These are phyloP conservation scores for Oxystoma pomonae DNA, from an alignment of 2,888 invertebrate species.

Conservation along the genomic window DNA sequence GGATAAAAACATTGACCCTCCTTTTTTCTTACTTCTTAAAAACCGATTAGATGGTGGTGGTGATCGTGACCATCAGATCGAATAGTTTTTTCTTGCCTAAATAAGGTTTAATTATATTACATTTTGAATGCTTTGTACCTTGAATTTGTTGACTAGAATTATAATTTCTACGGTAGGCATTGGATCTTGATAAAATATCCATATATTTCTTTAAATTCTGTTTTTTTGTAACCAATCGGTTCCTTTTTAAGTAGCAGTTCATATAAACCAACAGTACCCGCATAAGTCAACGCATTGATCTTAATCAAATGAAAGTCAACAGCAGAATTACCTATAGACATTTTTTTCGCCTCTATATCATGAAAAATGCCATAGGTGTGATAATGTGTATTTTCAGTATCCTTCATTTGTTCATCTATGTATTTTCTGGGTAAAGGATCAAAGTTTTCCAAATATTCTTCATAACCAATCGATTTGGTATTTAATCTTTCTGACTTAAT, in stretches of 20 bases:
- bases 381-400: too few relatives aligned
- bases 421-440: not conserved
- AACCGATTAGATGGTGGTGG: not conserved
- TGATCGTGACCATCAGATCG: not conserved
- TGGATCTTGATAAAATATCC: too few relatives aligned
- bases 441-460: too few relatives aligned
- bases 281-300: not conserved
- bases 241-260: conserved; percentile 12
- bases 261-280: conserved; percentile 11
- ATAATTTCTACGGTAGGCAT: too few relatives aligned
- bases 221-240: too few relatives aligned
- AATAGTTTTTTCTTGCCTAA: not conserved
- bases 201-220: too few relatives aligned
- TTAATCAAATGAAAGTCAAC: not conserved
- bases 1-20: not conserved
- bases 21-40: not conserved
- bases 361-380: too few relatives aligned
- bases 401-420: not conserved
- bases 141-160: not conserved
- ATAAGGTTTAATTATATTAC: too few relatives aligned
- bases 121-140: too few relatives aligned
- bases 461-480: too few relatives aligned
- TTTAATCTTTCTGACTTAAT: not conserved
- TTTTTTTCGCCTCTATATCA: not conserved
- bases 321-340: not conserved